Conservation (phyloP, 2,888 invertebrate genomes). For the Erynnis tages region DNA sequence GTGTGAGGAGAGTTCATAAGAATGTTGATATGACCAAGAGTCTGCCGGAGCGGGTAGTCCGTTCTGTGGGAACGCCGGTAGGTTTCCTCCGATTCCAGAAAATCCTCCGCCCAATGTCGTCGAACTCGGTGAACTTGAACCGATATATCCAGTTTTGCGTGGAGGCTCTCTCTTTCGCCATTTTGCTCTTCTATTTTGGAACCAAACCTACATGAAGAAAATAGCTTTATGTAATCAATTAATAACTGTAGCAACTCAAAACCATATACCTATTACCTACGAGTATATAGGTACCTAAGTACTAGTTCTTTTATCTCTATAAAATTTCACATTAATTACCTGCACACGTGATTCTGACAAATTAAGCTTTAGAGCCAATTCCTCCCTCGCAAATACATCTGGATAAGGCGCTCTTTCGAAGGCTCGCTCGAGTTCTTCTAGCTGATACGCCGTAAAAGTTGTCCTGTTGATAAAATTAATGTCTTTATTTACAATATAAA, state of each 20-base stretch:
- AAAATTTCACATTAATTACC: slow-evolving; percentile 42
- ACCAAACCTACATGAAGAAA: slow-evolving; percentile 84
- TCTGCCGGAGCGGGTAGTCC: slow-evolving; percentile 86
- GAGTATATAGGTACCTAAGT: too few species aligned
- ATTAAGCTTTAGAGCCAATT: slow-evolving; percentile 93
- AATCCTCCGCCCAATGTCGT: slow-evolving; percentile 84
- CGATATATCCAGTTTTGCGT: slow-evolving; percentile 91
- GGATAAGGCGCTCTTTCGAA: slow-evolving; percentile 98
- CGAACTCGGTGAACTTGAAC: slow-evolving; percentile 85
- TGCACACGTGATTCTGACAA: slow-evolving; percentile 88
- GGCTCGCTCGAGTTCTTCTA: slow-evolving; percentile 95
- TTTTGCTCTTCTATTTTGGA: slow-evolving; percentile 95
- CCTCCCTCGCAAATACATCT: slow-evolving; percentile 97
- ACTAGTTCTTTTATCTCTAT: too few species aligned
- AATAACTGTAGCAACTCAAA: too few species aligned
- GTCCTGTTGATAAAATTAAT: slow-evolving; percentile 85
- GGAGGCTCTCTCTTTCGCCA: slow-evolving; percentile 97
- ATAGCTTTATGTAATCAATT: neutral
- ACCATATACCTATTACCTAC: too few species aligned
- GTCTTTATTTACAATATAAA: neutral
- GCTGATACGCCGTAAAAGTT: slow-evolving; percentile 96
- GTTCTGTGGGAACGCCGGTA: slow-evolving; percentile 81
- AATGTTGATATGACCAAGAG: slow-evolving; percentile 90
- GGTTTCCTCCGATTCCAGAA: slow-evolving; percentile 70
- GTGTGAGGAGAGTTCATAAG: slow-evolving; percentile 88